Evolutionary conservation across 2,888 invertebrate genomes (phyloP), one percentile per base, ranked within the genome.

Genomic region (Scrobipalpa atriplicella): DNA sequence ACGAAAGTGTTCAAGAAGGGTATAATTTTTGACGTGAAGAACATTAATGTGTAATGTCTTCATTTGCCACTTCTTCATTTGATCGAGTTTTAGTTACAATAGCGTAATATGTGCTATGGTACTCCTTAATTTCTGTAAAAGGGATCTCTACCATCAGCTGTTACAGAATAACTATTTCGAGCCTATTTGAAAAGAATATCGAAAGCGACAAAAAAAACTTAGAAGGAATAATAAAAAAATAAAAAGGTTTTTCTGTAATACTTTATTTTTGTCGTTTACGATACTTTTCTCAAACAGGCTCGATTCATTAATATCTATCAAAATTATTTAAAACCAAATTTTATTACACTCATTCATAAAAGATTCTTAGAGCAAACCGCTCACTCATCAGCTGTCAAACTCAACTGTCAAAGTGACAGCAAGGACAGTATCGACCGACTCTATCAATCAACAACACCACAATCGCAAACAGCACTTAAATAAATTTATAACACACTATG

Each of bases 401-500:
- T 61, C 11, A 16, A 9, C 19, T 61, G 39, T 16, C 13, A 21
- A 69, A 65, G 72, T 75, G 76, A 77, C 80, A 77, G 77, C 69
- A 58, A 75, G 80, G 87, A 86, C 88, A 87, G 82, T 86, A 87
- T 87, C 88, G 80, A 80, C 21, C 11, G 21, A 86, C 89, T 90
- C 87, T 89, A 92, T 92, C 92, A 92, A 92, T 92, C 92, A 91
- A n/a, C 47, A 47, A 5, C 16, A 80, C 76, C 76, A 87, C 91
- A 90, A 90, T 89, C 90, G 86, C 80, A 87, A 87, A 82, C 75
- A 86, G 89, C 92, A 92, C 92, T 92, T 91, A 90, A 90, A 91
- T 90, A 90, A 90, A 92, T 92, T 92, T 92, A 92, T 90, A 91
- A 90, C 91, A 89, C 90, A 91, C 90, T 92, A n/a, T n/a, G n/a